Evolutionary conservation across 2,797 vertebrate species (phyloP), one percentile per base, ranked within the genome.

Genomic region (Aldrovandia affinis): DNA sequence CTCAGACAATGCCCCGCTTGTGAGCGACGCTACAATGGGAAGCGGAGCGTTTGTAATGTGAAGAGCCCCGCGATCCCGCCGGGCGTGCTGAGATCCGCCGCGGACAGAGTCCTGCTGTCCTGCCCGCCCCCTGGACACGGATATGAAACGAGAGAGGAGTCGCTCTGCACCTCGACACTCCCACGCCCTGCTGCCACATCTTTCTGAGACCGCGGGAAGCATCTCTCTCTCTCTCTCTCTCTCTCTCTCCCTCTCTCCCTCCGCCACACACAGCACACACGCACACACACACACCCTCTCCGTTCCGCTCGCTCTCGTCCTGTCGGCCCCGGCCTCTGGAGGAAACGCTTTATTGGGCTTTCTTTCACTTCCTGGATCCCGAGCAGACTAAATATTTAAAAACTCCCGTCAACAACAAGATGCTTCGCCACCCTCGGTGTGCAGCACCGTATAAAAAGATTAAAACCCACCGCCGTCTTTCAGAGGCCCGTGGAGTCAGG

Each of bases 1-100:
- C 8, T 14, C n/a, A 54, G 89, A 93, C 93, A 94, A 91, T 90
- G 89, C 91, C 88, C 85, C 86, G 89, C 93, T 94, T 94, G 93
- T 94, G 86, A 90, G 1, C 14, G 80, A 91, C 0, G 88, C 84
- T 90, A 59, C 6, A 73, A 14, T 18, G 88, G 83, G 86, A 91
- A 33, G 91, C 90, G 89, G 86, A 25, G n/a, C 39, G 14, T 77
- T 77, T 44, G 22, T 47, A 47, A 25, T 4, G 18, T 47, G 88
- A 88, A 88, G 90, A 91, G 89, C 86, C 86, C 39, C 73, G 57
- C 57, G 86, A 81, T 68, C 50, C 83, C 79, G 84, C 80, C 65
- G 85, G 59, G 79, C 77, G 44, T 33, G 77, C 8, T 73, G 82
- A 87, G 90, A 90, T 89, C 88, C 90, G 89, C 92, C 88, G 84